Base-by-base conservation (phyloP, 2,888 invertebrate species). In the Philereme transversata region DNA sequence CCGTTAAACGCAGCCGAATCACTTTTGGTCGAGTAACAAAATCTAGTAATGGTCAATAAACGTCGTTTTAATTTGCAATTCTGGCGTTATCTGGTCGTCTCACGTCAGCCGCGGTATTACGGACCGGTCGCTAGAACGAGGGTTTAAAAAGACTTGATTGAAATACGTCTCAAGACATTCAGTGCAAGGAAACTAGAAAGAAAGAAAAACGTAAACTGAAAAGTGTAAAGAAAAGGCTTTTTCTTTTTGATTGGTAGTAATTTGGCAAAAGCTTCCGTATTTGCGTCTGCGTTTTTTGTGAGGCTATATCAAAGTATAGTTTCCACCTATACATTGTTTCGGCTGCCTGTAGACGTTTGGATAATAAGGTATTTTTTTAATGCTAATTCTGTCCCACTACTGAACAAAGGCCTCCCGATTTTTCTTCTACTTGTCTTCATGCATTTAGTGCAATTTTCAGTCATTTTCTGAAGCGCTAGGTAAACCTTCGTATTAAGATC, bases 1-100 rank as follows among this genome's bases (percentile, higher is more conserved):
- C 64, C 63, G 65, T 71, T 65, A 76, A 73, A 62, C 62, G 57
- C 41, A 65, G 68, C 72, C 71, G 67, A 81, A 83, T 82, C 76
- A 78, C 77, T 80, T 77, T 78, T 72, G 72, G 71, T 70, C 65
- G 67, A 73, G 76, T 73, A 79, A 78, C 80, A 79, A 80, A 83
- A 81, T 75, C 66, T 69, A 70, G 70, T 81, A 81, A 82, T 75
- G 81, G 82, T 79, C 81, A 80, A 83, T 86, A 86, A 86, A 85
- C 74, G 81, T 79, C 78, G 75, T 79, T 84, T 85, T 84, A 84
- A 86, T 85, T 84, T 79, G 82, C 82, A 77, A 80, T 84, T 81
- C 76, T 68, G 68, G 71, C 70, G 75, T 76, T 83, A 83, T 82
- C 82, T 80, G 72, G 61, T 60, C 59, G 58, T 70, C 75, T 77